Conservation (phyloP, 2,113 vertebrate species). For the Amblyornis subalaris region DNA sequence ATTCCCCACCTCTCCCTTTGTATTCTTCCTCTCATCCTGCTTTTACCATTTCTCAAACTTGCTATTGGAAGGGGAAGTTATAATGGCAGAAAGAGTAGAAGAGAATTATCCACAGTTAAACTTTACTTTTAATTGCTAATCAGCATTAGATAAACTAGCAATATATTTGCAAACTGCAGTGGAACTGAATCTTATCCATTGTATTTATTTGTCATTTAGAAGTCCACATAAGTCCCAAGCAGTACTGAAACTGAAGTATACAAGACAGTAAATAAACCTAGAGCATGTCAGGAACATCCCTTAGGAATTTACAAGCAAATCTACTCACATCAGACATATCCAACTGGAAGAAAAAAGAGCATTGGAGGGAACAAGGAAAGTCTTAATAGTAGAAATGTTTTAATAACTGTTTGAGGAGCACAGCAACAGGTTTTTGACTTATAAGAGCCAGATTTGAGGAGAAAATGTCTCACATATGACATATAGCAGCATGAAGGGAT, state of each 20-base stretch:
- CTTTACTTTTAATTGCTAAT: background rate
- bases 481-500: background rate
- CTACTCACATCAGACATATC: background rate
- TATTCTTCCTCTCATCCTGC: background rate
- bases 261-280: background rate
- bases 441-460: background rate
- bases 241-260: background rate
- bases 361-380: fast-evolving
- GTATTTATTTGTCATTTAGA: background rate
- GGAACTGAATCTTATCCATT: background rate
- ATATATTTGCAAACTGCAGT: background rate
- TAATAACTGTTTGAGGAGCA: background rate
- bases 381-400: background rate
- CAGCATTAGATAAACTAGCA: background rate
- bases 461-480: background rate
- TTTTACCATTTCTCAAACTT: background rate
- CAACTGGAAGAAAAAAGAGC: background rate
- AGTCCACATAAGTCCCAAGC: background rate
- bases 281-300: background rate
- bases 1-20: background rate
- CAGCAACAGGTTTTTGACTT: background rate
- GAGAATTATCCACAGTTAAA: background rate
- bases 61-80: background rate
- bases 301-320: background rate
- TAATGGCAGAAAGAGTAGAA: background rate